Conservation (phyloP, 2,113 vertebrate species). For the Silurus glanis region DNA sequence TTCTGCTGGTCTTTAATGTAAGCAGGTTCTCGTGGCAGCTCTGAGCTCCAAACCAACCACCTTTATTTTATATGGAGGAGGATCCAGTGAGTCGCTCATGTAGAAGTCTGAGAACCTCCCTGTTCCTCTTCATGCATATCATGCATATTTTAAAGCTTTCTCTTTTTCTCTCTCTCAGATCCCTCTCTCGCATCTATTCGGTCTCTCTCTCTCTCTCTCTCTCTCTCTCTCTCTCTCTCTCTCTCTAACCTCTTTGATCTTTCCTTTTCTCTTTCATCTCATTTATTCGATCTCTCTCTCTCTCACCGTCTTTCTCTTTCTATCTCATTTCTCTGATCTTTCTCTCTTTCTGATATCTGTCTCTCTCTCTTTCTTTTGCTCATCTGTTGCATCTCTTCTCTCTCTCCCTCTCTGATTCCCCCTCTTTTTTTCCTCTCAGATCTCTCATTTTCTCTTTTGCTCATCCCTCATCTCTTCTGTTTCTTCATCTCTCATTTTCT, state of each 20-base stretch:
- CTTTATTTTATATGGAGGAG: neutral
- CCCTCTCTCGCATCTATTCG: neutral
- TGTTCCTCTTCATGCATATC: neutral
- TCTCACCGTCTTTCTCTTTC: neutral
- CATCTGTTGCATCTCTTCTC: neutral
- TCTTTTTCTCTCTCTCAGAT: neutral
- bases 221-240: neutral
- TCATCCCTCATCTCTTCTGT: too few relatives aligned
- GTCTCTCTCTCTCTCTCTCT: neutral
- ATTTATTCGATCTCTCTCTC: neutral
- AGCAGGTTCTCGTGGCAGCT: neutral
- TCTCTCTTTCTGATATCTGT: neutral
- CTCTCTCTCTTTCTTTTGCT: neutral
- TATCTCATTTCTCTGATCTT: neutral
- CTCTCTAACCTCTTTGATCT: neutral
- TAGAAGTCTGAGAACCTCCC: neutral
- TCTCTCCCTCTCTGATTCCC: neutral
- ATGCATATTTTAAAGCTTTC: neutral
- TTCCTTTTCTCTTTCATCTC: too few relatives aligned
- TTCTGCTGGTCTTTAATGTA: neutral
- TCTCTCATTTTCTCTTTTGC: too few relatives aligned
- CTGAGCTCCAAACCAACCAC: slow-evolving; percentile 1
- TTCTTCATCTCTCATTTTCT: too few relatives aligned
- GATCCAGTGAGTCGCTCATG: neutral
- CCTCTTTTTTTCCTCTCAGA: too few relatives aligned